Evolutionary conservation across 2,113 vertebrate genomes (phyloP).

Genomic region (Notothenia rossii): DNA sequence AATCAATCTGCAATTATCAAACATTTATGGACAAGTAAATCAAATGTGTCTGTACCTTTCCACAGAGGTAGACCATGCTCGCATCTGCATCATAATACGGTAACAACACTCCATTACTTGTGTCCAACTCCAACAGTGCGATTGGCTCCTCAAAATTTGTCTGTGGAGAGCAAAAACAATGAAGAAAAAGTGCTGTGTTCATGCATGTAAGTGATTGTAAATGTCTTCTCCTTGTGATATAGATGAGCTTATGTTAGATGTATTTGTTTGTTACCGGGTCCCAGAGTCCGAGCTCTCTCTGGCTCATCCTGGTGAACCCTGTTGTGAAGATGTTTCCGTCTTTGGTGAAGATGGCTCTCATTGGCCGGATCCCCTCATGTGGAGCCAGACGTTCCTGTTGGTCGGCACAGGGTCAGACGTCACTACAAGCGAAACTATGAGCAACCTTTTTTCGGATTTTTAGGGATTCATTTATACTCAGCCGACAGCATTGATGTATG

Average conservation of each 20-base stretch:
- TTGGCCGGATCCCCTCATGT: slow-evolving; percentile 96
- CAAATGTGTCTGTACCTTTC: slow-evolving; percentile 87
- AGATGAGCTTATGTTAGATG: neutral
- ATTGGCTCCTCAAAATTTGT: slow-evolving; percentile 97
- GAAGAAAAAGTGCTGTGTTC: neutral
- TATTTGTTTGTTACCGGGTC: slow-evolving; percentile 90
- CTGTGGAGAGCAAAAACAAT: slow-evolving; percentile 72
- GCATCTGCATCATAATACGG: slow-evolving; percentile 96
- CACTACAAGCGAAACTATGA: neutral
- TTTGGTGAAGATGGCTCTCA: slow-evolving; percentile 95
- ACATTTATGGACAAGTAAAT: neutral
- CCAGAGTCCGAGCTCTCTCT: slow-evolving; percentile 98
- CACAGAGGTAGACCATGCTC: slow-evolving; percentile 95
- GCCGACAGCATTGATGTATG: too few species aligned
- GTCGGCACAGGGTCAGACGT: slow-evolving; percentile 15
- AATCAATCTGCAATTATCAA: neutral
- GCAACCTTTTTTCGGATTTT: neutral
- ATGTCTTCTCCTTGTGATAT: slow-evolving; percentile 8
- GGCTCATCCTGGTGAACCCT: slow-evolving; percentile 98
- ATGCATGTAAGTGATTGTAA: neutral
- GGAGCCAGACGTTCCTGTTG: slow-evolving; percentile 93
- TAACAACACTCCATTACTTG: slow-evolving; percentile 95
- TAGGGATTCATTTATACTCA: too few species aligned
- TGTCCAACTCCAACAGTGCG: slow-evolving; percentile 96
- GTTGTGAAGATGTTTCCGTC: slow-evolving; percentile 98